These are phyloP conservation scores for Bombyx mandarina DNA, from an alignment of 1,140 invertebrate species.

Conservation along the genomic window DNA sequence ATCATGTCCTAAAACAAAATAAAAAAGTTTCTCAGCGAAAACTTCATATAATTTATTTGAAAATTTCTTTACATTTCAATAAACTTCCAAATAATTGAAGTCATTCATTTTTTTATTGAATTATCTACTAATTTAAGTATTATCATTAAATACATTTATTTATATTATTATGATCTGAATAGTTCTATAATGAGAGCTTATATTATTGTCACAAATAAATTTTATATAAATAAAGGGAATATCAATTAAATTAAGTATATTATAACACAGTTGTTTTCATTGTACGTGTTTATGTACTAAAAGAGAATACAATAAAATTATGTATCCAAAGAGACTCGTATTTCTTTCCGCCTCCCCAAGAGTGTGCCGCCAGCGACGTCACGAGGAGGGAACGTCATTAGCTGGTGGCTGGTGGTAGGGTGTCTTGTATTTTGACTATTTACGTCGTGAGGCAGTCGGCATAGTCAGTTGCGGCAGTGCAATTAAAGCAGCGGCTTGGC, in stretches of 20 bases:
- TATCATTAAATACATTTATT: conserved; percentile 3
- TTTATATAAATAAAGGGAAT: conserved; percentile 31
- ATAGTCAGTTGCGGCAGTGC: no score
- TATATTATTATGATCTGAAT: conserved; percentile 44
- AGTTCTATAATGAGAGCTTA: conserved; percentile 26
- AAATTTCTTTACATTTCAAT: no score
- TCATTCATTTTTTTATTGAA: conserved; percentile 17
- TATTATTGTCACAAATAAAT: conserved; percentile 40
- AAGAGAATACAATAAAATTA: conserved; percentile 54
- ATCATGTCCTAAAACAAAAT: not conserved
- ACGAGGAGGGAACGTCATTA: no score
- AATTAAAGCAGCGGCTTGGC: no score
- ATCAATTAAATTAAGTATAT: conserved; percentile 30
- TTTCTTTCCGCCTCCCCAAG: not conserved
- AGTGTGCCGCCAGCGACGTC: no score
- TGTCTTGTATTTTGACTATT: no score
- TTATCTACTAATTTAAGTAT: conserved; percentile 14
- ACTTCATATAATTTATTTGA: no score
- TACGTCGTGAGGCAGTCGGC: no score
- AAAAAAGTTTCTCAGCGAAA: no score
- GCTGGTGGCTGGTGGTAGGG: no score
- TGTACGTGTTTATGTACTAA: conserved; percentile 58
- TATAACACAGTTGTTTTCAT: conserved; percentile 50
- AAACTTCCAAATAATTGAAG: conserved; percentile 8
- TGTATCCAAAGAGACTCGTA: conserved; percentile 1